A percentile compares a stretch with the other conserved stretches of the same genome.
Evolutionary conservation across 2,797 vertebrate species (phyloP).

Genomic region (Adelosebastes latens): DNA sequence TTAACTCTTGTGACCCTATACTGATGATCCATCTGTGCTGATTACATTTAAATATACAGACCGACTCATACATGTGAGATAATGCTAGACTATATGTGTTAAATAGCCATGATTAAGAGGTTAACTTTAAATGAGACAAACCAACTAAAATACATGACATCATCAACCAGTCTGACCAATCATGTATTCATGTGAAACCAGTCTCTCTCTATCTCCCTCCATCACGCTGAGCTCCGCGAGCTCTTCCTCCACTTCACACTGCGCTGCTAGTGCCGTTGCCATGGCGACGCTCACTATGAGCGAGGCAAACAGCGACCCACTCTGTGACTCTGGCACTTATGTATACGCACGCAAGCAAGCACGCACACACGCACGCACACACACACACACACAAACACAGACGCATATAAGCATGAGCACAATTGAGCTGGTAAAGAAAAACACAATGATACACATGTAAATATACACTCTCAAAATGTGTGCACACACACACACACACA

Average conservation of each 20-base stretch:
- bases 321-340: conserved; percentile 75
- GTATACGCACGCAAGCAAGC: conserved; percentile 15
- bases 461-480: not conserved
- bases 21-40: not conserved
- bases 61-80: not conserved
- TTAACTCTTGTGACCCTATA: conserved; percentile 64
- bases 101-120: not conserved
- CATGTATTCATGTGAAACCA: conserved; percentile 1
- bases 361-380: not conserved
- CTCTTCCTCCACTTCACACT: conserved; percentile 81
- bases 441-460: not conserved
- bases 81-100: not conserved
- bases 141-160: conserved; percentile 38
- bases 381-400: not conserved
- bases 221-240: conserved; percentile 61
- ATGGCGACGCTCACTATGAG: conserved; percentile 78
- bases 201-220: conserved; percentile 18
- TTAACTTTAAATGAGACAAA: not conserved
- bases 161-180: conserved; percentile 41
- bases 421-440: not conserved
- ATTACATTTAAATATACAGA: conserved; percentile 15
- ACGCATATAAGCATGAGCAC: not conserved
- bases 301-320: conserved; percentile 79
- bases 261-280: conserved; percentile 81
- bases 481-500: not conserved